Conservation (phyloP, 2,888 invertebrate species). For the Cosmopolites sordidus region DNA sequence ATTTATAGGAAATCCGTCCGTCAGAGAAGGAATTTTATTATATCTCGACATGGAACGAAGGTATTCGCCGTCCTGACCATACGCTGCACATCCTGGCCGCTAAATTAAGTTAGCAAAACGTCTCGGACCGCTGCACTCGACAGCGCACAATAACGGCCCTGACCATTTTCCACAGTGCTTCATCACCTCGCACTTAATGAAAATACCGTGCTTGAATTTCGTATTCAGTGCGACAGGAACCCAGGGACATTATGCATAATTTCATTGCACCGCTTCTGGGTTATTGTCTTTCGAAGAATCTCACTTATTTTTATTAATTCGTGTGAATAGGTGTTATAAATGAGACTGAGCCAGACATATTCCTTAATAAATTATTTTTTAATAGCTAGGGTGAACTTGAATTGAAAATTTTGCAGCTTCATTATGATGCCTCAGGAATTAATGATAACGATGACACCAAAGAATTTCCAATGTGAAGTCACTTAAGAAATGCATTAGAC, state of each 20-base stretch:
- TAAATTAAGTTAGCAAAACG: slow-evolving; percentile 48
- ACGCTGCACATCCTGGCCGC: slow-evolving; percentile 34
- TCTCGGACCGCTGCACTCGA: slow-evolving; percentile 41
- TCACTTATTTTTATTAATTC: slow-evolving; percentile 28
- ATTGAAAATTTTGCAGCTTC: too few species aligned
- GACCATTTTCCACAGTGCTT: slow-evolving; percentile 39
- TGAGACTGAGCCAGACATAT: neutral
- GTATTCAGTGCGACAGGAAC: slow-evolving; percentile 34
- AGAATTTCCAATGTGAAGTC: too few species aligned
- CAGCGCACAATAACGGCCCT: slow-evolving; percentile 43
- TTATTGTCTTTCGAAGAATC: slow-evolving; percentile 27
- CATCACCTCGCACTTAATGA: slow-evolving; percentile 47
- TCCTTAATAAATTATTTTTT: neutral
- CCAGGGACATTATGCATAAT: slow-evolving; percentile 26
- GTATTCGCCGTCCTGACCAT: slow-evolving; percentile 20
- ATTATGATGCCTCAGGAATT: too few species aligned
- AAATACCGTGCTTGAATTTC: slow-evolving; percentile 43
- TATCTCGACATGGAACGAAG: slow-evolving; percentile 15
- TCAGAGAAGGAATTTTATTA: slow-evolving; percentile 5
- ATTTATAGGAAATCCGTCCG: slow-evolving; percentile 5
- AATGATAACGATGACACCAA: too few species aligned
- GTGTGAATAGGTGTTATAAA: slow-evolving; percentile 19
- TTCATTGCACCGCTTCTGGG: slow-evolving; percentile 24
- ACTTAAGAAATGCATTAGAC: too few species aligned
- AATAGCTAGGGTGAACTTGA: too few species aligned